These are phyloP conservation scores for Donacobius atricapilla DNA, from an alignment of 2,113 vertebrate species.

Conservation along the genomic window DNA sequence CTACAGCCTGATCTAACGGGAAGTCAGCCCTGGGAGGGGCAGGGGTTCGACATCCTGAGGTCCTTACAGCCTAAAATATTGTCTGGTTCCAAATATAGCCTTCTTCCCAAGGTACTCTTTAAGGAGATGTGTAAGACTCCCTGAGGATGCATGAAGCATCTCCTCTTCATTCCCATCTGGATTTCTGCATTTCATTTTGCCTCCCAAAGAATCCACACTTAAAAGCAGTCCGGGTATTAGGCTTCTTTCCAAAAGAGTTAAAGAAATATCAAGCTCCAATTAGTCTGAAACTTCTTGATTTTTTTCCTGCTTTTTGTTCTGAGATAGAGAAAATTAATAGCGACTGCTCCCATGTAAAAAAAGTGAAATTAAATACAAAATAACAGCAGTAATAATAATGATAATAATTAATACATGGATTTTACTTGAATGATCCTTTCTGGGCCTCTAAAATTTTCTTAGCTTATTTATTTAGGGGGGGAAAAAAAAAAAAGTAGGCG, in stretches of 20 bases:
- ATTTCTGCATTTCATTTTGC: background rate
- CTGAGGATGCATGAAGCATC: background rate
- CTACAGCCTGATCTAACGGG: rapidly evolving
- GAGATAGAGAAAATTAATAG: background rate
- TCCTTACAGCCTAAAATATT: background rate
- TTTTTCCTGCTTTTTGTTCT: background rate
- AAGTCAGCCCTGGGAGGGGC: background rate
- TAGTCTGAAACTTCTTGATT: background rate
- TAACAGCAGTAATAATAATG: background rate
- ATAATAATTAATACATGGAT: background rate
- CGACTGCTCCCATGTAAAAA: background rate
- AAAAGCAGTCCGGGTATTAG: background rate
- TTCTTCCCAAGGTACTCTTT: background rate
- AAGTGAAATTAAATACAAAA: background rate
- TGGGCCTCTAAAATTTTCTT: background rate
- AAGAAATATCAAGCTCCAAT: background rate
- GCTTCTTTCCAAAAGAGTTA: background rate
- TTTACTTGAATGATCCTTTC: background rate
- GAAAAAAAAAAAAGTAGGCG: background rate
- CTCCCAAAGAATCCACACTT: background rate
- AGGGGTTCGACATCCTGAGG: background rate
- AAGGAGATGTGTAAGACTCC: background rate
- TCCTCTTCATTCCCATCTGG: slow-evolving; percentile 1
- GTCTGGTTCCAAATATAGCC: background rate
- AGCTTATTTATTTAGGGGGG: background rate